These are phyloP conservation scores for Agrochola circellaris DNA, from an alignment of 2,888 invertebrate genomes.

Conservation along the genomic window DNA sequence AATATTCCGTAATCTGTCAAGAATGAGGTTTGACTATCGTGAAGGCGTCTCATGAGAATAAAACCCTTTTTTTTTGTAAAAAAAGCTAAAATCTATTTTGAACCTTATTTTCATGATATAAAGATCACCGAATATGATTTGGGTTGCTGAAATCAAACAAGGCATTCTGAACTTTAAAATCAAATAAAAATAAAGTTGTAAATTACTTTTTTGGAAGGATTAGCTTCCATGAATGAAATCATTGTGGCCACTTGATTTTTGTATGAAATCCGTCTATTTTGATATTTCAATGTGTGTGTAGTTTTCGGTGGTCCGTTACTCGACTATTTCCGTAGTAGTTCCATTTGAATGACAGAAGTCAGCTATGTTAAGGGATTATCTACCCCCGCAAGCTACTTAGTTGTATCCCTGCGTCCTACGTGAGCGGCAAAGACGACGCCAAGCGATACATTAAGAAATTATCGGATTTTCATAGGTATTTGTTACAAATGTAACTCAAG, in stretches of 20 bases:
- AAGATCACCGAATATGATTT: not conserved
- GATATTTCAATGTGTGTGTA: slow-evolving; percentile 63
- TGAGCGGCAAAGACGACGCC: not conserved
- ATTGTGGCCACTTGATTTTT: slow-evolving; percentile 65
- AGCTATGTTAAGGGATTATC: slow-evolving; percentile 43
- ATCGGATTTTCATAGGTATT: no score
- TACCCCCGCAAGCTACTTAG: slow-evolving; percentile 32
- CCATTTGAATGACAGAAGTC: slow-evolving; percentile 54
- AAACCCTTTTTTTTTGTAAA: slow-evolving; percentile 47
- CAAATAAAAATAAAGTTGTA: fast-evolving
- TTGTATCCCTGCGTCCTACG: not conserved
- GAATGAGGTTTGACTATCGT: slow-evolving; percentile 78
- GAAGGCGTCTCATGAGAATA: slow-evolving; percentile 73
- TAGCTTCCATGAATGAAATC: slow-evolving; percentile 55
- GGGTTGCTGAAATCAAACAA: not conserved
- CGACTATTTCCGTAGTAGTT: slow-evolving; percentile 28
- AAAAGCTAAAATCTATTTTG: slow-evolving; percentile 41
- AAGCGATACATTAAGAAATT: not conserved
- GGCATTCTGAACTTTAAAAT: not conserved
- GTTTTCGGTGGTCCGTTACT: slow-evolving; percentile 39
- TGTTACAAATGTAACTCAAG: no score
- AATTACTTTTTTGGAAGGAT: slow-evolving; percentile 15
- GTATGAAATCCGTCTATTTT: slow-evolving; percentile 60
- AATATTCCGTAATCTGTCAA: slow-evolving; percentile 85
- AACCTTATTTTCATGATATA: slow-evolving; percentile 27